These are phyloP conservation scores for Gymnobelideus leadbeateri DNA, from an alignment of 2,113 vertebrate genomes.

Conservation along the genomic window DNA sequence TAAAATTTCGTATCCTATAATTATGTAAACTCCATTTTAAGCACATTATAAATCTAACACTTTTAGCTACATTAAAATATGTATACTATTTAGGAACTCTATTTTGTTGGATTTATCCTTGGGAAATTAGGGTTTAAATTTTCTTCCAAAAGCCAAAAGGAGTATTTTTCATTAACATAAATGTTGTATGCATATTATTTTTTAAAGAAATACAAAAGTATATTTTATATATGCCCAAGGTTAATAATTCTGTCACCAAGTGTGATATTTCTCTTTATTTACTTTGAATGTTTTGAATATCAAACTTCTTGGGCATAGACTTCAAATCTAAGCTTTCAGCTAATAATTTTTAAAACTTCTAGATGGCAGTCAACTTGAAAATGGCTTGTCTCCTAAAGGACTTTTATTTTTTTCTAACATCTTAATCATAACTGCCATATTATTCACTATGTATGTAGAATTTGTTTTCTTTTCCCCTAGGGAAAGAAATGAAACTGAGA, in stretches of 20 bases:
- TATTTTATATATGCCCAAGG: neutral
- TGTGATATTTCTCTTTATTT: constrained; percentile 28
- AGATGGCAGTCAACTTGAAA: constrained; percentile 25
- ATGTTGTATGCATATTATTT: neutral
- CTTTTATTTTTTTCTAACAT: constrained; percentile 36
- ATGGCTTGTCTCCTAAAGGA: neutral
- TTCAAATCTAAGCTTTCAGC: constrained; percentile 36
- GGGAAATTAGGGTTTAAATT: neutral
- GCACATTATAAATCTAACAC: neutral
- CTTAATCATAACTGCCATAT: constrained; percentile 46
- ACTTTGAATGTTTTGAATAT: constrained; percentile 29
- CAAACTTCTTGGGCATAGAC: neutral
- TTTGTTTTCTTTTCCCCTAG: constrained; percentile 38
- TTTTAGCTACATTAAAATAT: neutral
- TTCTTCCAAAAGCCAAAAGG: neutral
- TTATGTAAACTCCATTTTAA: neutral
- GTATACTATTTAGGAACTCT: neutral
- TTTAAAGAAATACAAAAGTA: neutral
- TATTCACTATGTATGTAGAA: constrained; percentile 40
- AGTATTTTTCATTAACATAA: neutral
- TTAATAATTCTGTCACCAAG: constrained; percentile 2
- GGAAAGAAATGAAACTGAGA: constrained; percentile 50
- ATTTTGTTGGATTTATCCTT: neutral
- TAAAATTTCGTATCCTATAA: neutral
- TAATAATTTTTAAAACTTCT: constrained; percentile 48